Base-by-base conservation (phyloP, 92 coral and sea anemone genomes). In the Siderastrea radians region DNA sequence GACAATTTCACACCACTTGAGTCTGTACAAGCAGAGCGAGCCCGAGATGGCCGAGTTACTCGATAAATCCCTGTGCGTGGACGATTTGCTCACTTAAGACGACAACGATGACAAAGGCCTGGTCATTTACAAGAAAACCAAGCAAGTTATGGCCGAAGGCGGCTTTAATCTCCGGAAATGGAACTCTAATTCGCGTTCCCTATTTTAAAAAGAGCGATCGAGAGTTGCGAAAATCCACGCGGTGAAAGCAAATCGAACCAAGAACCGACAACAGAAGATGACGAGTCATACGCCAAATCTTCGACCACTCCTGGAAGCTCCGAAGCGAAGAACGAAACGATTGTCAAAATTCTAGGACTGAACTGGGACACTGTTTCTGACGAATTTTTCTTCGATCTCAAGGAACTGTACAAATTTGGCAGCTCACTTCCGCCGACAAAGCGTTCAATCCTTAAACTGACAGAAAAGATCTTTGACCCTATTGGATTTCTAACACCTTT, bases 151-250 rank as follows among this genome's bases (percentile, higher is more conserved):
- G 80, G 54, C 59, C 5, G 83, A 44, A 6, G 88, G 95, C 64
- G 93, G 93, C 16, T 89, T 92, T 88, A 89, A 75, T n/a, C 90
- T 92, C n/a, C 86, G 91, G 68, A 92, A 92, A 68, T 92, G 93
- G 95, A 78, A 84, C 86, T 90, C 86, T 49, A 90, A 90, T 78
- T 90, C 90, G 16, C 60, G 4, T 6, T 57, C 15, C 1, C 55
- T 82, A 68, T 5, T 82, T n/a, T n/a, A n/a, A n/a, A n/a, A 60
- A 49, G 50, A 49, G 84, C 49, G 84, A 79, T 79, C 49, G 49
- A 61, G 49, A 79, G 49, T 38, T 64, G 11, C 11, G 84, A 79
- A 79, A 51, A 62, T 7, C 74, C 61, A 3, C 84, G 6, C 16
- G 84, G 63, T 48, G 83, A 65, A 62, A 47, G 70, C 45, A 78